These are phyloP conservation scores for Eupithecia inturbata DNA, from an alignment of 2,888 invertebrate genomes.

Conservation along the genomic window DNA sequence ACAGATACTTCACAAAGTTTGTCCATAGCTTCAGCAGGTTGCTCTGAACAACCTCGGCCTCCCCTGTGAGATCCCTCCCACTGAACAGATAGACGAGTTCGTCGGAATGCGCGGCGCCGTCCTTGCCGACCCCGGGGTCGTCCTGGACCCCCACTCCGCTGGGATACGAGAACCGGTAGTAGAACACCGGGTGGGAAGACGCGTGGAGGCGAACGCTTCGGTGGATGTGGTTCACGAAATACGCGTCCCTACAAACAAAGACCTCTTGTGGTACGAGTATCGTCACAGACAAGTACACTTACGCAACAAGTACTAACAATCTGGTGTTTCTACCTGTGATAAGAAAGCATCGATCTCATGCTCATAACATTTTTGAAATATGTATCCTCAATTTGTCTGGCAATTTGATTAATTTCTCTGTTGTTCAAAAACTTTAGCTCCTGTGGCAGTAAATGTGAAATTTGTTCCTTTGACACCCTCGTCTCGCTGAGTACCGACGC, in stretches of 20 bases:
- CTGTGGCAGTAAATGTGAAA: conserved; percentile 62
- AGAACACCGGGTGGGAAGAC: conserved; percentile 59
- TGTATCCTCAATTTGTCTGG: conserved; percentile 59
- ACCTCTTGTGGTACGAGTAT: neutral
- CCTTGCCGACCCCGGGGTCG: conserved; percentile 59
- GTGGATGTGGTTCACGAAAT: conserved; percentile 70
- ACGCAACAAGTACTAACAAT: neutral
- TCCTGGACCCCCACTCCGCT: conserved; percentile 61
- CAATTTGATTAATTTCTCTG: conserved; percentile 58
- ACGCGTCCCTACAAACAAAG: conserved; percentile 65
- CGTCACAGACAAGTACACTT: neutral
- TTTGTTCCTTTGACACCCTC: conserved; percentile 50
- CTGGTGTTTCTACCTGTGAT: conserved; percentile 61
- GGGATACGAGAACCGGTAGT: conserved; percentile 70
- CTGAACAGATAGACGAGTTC: conserved; percentile 72
- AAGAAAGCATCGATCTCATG: conserved; percentile 60
- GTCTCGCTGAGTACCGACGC: conserved; percentile 57
- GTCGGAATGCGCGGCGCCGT: conserved; percentile 74
- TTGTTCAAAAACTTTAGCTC: conserved; percentile 64
- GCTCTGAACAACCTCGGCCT: conserved; percentile 62
- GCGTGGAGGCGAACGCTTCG: conserved; percentile 66
- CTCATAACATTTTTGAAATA: conserved; percentile 66
- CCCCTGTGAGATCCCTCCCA: conserved; percentile 54
- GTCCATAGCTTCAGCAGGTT: conserved; percentile 67
- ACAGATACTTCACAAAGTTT: conserved; percentile 75